Base-by-base conservation (phyloP, 2,888 invertebrate species). In the Leucozona laternaria region DNA sequence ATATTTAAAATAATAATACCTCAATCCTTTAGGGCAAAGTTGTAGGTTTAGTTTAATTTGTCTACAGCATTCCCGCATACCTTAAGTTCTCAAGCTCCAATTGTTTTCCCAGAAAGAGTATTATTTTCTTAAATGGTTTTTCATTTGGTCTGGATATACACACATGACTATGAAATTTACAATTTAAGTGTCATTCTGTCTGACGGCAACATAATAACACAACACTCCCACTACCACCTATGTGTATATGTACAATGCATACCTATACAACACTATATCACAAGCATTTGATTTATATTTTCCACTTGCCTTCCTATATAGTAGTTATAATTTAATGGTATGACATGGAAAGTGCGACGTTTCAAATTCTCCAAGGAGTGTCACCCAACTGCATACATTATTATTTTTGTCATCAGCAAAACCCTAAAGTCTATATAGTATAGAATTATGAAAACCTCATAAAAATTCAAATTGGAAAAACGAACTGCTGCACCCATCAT, bases 401-500 rank as follows among this genome's bases (percentile, higher is more conserved):
- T 64, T 40, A n/a, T n/a, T 62, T 64, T 64, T 64, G 25, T 64
- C 28, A 64, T 28, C 62, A 28, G 43, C 28, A 57, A 58, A 58
- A 17, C 17, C 17, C 8, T 17, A 11, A 31, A 31, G 11, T 31
- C n/a, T n/a, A 31, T 34, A 10, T 17, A n/a, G n/a, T n/a, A 5
- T 4, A 31, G 31, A 31, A 62, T 58, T 28, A 70, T 57, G 45
- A 20, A 50, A 50, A 64, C 22, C 62, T 45, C 66, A 66, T 76
- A 22, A 64, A 71, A 57, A 43, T 64, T 64, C 62, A 64, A 31
- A 31, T 31, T 31, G 31, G 31, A 64, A 57, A 57, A 34, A 20
- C 8, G 60, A 40, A 60, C 75, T 53, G 80, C 75, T 53, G 80
- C 80, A 70, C 80, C 80, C 60, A 76, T 80, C 53, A 25, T 22